Conservation (phyloP, 2,888 invertebrate genomes). For the Calliphora vomitoria region DNA sequence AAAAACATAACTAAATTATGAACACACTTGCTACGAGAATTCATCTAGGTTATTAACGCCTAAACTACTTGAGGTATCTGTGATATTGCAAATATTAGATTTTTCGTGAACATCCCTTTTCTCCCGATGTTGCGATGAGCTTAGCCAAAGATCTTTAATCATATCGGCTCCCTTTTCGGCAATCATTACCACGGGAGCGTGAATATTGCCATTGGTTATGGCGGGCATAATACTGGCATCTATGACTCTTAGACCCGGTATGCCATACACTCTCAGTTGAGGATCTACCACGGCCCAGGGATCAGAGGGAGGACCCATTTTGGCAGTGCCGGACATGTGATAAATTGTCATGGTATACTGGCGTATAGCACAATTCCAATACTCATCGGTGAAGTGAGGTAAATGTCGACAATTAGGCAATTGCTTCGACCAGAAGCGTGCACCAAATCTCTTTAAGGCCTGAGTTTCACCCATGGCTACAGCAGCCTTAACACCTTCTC, state of each 20-base stretch:
- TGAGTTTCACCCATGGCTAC: conserved; percentile 92
- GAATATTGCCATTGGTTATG: conserved; percentile 94
- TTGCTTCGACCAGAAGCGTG: conserved; percentile 90
- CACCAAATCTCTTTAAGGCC: conserved; percentile 91
- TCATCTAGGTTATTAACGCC: conserved; percentile 23
- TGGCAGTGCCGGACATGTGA: conserved; percentile 92
- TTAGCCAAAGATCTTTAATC: conserved; percentile 90
- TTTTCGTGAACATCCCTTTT: conserved; percentile 41
- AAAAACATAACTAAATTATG: background rate
- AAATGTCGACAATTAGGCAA: conserved; percentile 93
- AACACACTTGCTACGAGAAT: conserved; percentile 62
- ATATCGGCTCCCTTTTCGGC: conserved; percentile 94
- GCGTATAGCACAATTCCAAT: conserved; percentile 93
- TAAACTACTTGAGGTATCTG: conserved; percentile 51
- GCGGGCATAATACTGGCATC: conserved; percentile 96
- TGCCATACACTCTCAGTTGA: conserved; percentile 90
- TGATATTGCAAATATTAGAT: conserved; percentile 58
- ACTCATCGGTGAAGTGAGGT: conserved; percentile 91
- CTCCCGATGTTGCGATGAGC: conserved; percentile 70
- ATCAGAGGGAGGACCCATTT: conserved; percentile 92
- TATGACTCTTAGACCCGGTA: conserved; percentile 91
- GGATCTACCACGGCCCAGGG: conserved; percentile 93
- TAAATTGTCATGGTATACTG: conserved; percentile 96
- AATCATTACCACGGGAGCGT: conserved; percentile 95
- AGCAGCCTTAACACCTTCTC: conserved; percentile 95